Percentiles rank a stretch among this genome's conserved stretches.
Evolutionary conservation across 2,888 invertebrate species (phyloP).

Genomic region (Polymixis flavicincta): DNA sequence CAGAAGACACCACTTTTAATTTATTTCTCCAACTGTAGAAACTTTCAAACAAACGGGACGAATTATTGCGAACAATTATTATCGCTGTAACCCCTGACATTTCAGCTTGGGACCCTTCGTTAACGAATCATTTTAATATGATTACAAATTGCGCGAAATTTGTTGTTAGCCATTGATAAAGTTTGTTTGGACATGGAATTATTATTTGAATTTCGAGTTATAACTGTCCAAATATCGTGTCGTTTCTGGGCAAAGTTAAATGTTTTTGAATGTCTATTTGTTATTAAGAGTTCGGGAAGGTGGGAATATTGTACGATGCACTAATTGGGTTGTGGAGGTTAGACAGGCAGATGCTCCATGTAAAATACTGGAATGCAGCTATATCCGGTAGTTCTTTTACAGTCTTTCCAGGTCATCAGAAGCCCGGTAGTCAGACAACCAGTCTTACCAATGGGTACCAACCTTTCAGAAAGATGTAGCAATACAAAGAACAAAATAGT

Average conservation of each 20-base stretch:
- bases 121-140: slow-evolving; percentile 62
- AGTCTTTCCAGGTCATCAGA: too few relatives aligned
- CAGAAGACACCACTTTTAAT: too few relatives aligned
- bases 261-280: not conserved
- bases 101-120: slow-evolving; percentile 45
- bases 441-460: too few relatives aligned
- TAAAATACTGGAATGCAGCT: too few relatives aligned
- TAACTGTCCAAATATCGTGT: slow-evolving; percentile 21
- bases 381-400: too few relatives aligned
- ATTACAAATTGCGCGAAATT: slow-evolving; percentile 59
- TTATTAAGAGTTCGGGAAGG: not conserved
- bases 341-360: too few relatives aligned
- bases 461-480: not conserved
- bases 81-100: slow-evolving; percentile 42
- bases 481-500: not conserved
- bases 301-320: too few relatives aligned
- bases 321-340: too few relatives aligned
- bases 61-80: slow-evolving; percentile 50
- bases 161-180: slow-evolving; percentile 49
- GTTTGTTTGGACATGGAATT: slow-evolving; percentile 49
- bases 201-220: slow-evolving; percentile 17
- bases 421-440: too few relatives aligned
- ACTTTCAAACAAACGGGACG: slow-evolving; percentile 36
- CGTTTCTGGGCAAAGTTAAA: not conserved
- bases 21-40: slow-evolving; percentile 31